Percentiles rank a stretch among this genome's conserved stretches.
phyloP scores from a whole-genome alignment of 2,113 vertebrate genomes.

The Aegithalos caudatus region DNA sequence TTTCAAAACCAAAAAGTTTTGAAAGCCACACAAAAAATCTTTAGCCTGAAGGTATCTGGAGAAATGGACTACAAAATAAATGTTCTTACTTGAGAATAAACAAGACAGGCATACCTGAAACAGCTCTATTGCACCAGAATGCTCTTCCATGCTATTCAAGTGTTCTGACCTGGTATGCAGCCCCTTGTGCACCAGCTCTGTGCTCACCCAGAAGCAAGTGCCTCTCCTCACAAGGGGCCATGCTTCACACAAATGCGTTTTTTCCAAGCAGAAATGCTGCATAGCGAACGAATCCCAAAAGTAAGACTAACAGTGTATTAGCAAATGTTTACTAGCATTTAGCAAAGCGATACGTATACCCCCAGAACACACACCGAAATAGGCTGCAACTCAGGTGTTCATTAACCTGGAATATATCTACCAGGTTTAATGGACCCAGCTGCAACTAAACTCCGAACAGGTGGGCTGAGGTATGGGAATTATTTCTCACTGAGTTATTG shows the following conservation, averaged over 20 bases:
- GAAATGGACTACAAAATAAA: background rate
- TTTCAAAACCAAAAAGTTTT: background rate
- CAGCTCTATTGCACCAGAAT: background rate
- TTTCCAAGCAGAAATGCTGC: background rate
- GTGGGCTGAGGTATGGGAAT: background rate
- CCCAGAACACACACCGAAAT: rapidly evolving
- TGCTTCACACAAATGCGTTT: background rate
- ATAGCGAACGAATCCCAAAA: background rate
- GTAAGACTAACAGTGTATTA: rapidly evolving
- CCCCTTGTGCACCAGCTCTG: rapidly evolving
- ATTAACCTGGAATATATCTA: background rate
- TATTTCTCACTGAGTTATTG: background rate
- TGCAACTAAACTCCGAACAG: background rate
- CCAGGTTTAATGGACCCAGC: background rate
- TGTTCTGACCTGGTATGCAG: no score
- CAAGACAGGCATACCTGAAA: background rate
- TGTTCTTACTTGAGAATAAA: background rate
- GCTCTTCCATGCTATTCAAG: background rate
- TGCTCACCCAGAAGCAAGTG: background rate
- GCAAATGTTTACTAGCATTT: background rate
- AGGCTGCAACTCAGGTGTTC: rapidly evolving
- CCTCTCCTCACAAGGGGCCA: background rate
- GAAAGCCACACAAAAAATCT: background rate
- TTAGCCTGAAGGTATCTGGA: background rate
- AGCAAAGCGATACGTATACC: rapidly evolving